These are phyloP conservation scores for Branchellion lobata DNA, from an alignment of 2,888 invertebrate genomes.

Conservation along the genomic window DNA sequence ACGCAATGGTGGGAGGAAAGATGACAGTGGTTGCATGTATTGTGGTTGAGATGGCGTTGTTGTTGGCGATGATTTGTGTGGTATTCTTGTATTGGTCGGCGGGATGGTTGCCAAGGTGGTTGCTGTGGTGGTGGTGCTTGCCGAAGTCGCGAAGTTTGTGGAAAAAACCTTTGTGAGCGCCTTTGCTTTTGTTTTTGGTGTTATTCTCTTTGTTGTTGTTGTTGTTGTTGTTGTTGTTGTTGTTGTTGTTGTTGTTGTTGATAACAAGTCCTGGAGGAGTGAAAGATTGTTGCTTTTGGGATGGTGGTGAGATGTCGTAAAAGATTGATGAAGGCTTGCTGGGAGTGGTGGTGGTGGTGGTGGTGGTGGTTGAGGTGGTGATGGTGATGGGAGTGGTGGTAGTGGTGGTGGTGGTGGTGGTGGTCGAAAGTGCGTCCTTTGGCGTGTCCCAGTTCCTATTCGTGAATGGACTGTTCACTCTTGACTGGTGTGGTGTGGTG, in stretches of 20 bases:
- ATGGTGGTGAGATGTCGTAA: too few relatives aligned
- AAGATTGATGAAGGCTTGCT: too few relatives aligned
- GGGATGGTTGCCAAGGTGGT: too few relatives aligned
- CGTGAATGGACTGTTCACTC: background rate
- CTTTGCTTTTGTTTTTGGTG: background rate
- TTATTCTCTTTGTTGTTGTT: background rate
- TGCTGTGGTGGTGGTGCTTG: background rate
- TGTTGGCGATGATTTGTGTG: too few relatives aligned
- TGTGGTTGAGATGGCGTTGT: too few relatives aligned
- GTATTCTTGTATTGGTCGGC: too few relatives aligned
- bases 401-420: background rate
- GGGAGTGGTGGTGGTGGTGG: background rate
- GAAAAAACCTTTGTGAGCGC: background rate
- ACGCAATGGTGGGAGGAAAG: background rate
- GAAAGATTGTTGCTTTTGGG: too few relatives aligned
- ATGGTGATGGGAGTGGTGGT: background rate
- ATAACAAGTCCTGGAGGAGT: too few relatives aligned
- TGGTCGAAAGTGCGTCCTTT: background rate
- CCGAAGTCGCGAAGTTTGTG: background rate
- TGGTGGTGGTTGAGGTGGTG: background rate
- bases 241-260: background rate
- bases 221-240: background rate
- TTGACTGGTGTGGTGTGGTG: too few relatives aligned
- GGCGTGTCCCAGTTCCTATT: slow-evolving; percentile 1
- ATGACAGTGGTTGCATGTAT: too few relatives aligned